phyloP scores from a whole-genome alignment of 2,888 invertebrate genomes.

The Hypercompe scribonia region DNA sequence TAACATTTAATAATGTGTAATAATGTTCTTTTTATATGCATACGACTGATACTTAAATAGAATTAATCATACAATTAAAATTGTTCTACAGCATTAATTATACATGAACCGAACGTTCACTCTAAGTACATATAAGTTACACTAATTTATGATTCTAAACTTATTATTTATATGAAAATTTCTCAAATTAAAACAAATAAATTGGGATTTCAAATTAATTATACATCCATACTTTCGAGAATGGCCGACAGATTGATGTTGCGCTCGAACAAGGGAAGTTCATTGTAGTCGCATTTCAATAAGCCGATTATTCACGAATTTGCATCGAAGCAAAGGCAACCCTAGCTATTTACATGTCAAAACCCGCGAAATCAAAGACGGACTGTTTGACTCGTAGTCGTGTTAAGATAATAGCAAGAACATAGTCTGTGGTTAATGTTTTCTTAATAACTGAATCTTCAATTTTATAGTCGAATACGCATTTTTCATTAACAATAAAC shows the following conservation, averaged over 20 bases:
- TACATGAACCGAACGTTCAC: neutral
- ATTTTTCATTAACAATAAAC: neutral
- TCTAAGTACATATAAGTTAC: neutral
- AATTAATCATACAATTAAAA: too few species aligned
- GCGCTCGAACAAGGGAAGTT: slow-evolving; percentile 59
- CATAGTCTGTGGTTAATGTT: slow-evolving; percentile 35
- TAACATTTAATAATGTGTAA: too few species aligned
- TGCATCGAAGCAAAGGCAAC: slow-evolving; percentile 69
- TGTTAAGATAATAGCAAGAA: slow-evolving; percentile 40
- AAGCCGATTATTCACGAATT: slow-evolving; percentile 78
- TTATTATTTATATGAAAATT: neutral
- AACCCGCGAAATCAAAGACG: slow-evolving; percentile 61
- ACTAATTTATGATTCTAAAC: too few species aligned
- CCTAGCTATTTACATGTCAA: slow-evolving; percentile 74
- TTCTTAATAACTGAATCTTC: neutral
- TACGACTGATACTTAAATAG: too few species aligned
- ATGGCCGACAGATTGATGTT: slow-evolving; percentile 53
- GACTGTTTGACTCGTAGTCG: slow-evolving; percentile 41
- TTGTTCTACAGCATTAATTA: neutral
- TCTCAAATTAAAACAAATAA: slow-evolving; percentile 23
- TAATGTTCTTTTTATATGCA: too few species aligned
- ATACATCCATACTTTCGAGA: slow-evolving; percentile 47
- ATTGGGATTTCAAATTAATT: slow-evolving; percentile 39
- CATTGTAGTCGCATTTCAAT: slow-evolving; percentile 75
- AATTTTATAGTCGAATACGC: neutral